These are phyloP conservation scores for Mycteria americana DNA, from an alignment of 2,797 vertebrate species.

Conservation along the genomic window DNA sequence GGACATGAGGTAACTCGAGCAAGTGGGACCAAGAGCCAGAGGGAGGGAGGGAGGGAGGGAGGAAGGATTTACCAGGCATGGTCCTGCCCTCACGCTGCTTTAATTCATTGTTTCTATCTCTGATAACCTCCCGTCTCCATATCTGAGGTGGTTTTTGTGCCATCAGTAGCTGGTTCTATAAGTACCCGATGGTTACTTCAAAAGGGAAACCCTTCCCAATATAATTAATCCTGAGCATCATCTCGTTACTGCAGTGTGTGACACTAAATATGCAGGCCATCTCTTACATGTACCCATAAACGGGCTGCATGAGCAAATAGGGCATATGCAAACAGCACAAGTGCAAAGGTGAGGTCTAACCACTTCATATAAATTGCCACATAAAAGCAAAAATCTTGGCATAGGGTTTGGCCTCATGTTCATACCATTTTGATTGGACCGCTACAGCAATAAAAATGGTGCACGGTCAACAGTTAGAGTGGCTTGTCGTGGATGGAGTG, in stretches of 20 bases:
- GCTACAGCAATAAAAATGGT: accelerated
- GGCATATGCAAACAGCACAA: accelerated
- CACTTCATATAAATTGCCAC: background rate
- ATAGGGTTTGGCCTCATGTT: accelerated
- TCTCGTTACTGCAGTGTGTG: accelerated
- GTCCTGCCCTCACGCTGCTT: accelerated
- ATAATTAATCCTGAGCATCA: background rate
- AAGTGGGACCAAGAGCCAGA: background rate
- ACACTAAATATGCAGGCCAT: accelerated
- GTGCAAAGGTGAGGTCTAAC: background rate
- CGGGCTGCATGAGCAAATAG: background rate
- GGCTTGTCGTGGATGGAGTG: too few relatives aligned
- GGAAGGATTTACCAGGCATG: background rate
- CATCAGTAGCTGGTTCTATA: background rate
- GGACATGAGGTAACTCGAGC: too few relatives aligned
- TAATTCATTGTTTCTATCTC: background rate
- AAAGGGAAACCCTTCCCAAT: background rate
- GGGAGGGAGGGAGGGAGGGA: background rate
- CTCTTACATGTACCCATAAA: accelerated
- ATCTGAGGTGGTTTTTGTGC: background rate
- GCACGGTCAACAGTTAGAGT: background rate
- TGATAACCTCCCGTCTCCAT: too few relatives aligned
- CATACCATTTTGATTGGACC: accelerated
- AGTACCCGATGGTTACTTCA: accelerated
- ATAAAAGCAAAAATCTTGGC: background rate